Evolutionary conservation across 1,140 invertebrate species (phyloP).

Genomic region (Platorchestia sp.): DNA sequence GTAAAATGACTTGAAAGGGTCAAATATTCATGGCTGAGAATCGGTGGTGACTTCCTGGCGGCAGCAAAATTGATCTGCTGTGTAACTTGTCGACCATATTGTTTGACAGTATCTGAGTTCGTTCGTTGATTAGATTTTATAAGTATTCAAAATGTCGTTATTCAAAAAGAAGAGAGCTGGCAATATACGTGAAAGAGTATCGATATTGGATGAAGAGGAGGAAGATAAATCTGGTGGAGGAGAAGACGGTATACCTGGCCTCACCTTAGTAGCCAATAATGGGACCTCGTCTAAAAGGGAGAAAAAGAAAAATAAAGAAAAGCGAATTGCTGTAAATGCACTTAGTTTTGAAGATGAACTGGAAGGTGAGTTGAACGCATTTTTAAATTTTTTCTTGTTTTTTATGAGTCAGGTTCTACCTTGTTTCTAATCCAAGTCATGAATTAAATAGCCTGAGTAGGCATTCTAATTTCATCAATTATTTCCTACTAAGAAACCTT

Average conservation of each 20-base stretch:
- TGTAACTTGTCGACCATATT: background rate
- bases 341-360: slow-evolving; percentile 47
- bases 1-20: background rate
- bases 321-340: slow-evolving; percentile 21
- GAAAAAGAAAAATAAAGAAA: slow-evolving; percentile 48
- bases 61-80: background rate
- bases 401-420: background rate
- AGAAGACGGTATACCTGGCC: background rate
- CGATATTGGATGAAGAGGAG: background rate
- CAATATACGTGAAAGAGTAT: background rate
- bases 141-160: slow-evolving; percentile 5
- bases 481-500: too few species aligned
- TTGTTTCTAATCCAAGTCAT: background rate
- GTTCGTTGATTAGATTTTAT: background rate
- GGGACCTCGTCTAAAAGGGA: background rate
- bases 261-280: background rate
- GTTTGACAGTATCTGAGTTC: background rate
- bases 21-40: background rate
- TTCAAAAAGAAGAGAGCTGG: slow-evolving; percentile 33
- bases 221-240: background rate
- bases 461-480: background rate
- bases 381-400: background rate
- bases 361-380: background rate
- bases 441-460: background rate
- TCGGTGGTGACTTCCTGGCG: background rate